A percentile compares a stretch with the other conserved stretches of the same genome.
Evolutionary conservation across 2,888 invertebrate species (phyloP).

Genomic region (Lissocephala sabroskyi): DNA sequence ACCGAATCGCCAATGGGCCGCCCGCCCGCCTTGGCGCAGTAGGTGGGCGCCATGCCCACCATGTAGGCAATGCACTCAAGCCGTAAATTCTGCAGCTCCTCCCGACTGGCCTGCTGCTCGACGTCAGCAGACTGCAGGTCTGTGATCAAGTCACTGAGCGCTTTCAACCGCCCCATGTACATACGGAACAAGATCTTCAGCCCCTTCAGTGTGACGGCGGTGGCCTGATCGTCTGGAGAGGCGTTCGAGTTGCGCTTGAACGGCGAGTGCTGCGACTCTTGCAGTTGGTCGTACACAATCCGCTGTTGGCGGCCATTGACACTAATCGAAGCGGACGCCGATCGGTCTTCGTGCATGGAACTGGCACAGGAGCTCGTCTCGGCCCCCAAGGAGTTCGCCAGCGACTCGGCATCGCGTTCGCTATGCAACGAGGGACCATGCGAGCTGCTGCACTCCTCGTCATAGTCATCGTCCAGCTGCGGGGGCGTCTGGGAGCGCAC

Average conservation of each 20-base stretch:
- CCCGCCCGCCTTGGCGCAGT: slow-evolving; percentile 40
- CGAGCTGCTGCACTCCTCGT: slow-evolving; percentile 58
- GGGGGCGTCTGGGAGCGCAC: slow-evolving; percentile 61
- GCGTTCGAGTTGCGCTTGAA: slow-evolving; percentile 60
- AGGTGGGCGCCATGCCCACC: slow-evolving; percentile 47
- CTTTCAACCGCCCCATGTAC: slow-evolving; percentile 74
- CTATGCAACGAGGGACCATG: slow-evolving; percentile 57
- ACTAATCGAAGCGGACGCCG: slow-evolving; percentile 28
- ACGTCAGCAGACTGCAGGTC: slow-evolving; percentile 63
- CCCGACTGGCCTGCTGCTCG: slow-evolving; percentile 55
- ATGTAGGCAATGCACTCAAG: slow-evolving; percentile 68
- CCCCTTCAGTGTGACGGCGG: slow-evolving; percentile 71
- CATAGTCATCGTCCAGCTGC: slow-evolving; percentile 53
- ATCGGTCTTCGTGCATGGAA: slow-evolving; percentile 58
- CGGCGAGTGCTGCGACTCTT: slow-evolving; percentile 50
- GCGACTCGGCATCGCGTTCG: slow-evolving; percentile 62
- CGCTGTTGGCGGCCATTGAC: slow-evolving; percentile 52
- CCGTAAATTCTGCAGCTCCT: slow-evolving; percentile 63
- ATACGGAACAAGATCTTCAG: slow-evolving; percentile 78
- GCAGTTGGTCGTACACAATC: slow-evolving; percentile 63
- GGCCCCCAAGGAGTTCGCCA: slow-evolving; percentile 38
- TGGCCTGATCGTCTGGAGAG: slow-evolving; percentile 46
- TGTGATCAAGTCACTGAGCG: slow-evolving; percentile 62
- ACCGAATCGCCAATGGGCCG: slow-evolving; percentile 25
- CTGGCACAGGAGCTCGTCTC: slow-evolving; percentile 61